Percentiles rank a stretch among this genome's conserved stretches.
Conservation (phyloP, 2,797 vertebrate genomes). For the Schizothorax lantsangensis region DNA sequence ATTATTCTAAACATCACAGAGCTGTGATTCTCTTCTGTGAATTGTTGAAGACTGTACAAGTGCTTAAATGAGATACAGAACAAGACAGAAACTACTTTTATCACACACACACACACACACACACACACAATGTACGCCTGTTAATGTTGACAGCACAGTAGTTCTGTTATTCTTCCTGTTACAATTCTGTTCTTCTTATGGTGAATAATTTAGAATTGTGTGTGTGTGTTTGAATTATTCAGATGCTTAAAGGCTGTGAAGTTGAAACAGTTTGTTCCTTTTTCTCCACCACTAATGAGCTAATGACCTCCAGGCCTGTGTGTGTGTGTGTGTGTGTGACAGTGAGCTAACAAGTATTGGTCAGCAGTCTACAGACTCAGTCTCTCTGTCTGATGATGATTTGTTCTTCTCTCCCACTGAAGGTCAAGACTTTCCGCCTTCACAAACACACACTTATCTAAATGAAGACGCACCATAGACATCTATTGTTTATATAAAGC, state of each 20-base stretch:
- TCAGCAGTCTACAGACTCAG: slow-evolving; percentile 9
- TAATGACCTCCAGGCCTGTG: slow-evolving; percentile 43
- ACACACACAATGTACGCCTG: background rate
- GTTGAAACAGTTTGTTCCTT: slow-evolving; percentile 71
- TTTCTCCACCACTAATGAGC: slow-evolving; percentile 56
- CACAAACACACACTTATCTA: background rate
- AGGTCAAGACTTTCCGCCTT: slow-evolving; percentile 27
- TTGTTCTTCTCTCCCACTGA: slow-evolving; percentile 16
- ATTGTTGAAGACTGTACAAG: slow-evolving; percentile 14
- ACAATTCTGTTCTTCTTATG: slow-evolving; percentile 32
- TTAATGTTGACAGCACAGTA: slow-evolving; percentile 6
- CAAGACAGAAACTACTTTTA: background rate
- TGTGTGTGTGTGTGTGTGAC: slow-evolving; percentile 10
- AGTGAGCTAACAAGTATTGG: slow-evolving; percentile 8
- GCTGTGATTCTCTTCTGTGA: slow-evolving; percentile 36
- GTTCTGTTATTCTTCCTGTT: slow-evolving; percentile 36
- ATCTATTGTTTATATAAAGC: background rate
- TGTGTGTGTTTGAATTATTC: slow-evolving; percentile 74
- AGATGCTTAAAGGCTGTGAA: slow-evolving; percentile 73
- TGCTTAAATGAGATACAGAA: slow-evolving; percentile 17
- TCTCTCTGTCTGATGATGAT: slow-evolving; percentile 25
- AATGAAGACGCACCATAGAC: background rate
- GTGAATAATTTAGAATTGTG: slow-evolving; percentile 39
- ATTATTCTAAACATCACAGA: slow-evolving; percentile 77
- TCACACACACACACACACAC: background rate